These are phyloP conservation scores for Andrena bicolor DNA, from an alignment of 2,888 invertebrate species.

Conservation along the genomic window DNA sequence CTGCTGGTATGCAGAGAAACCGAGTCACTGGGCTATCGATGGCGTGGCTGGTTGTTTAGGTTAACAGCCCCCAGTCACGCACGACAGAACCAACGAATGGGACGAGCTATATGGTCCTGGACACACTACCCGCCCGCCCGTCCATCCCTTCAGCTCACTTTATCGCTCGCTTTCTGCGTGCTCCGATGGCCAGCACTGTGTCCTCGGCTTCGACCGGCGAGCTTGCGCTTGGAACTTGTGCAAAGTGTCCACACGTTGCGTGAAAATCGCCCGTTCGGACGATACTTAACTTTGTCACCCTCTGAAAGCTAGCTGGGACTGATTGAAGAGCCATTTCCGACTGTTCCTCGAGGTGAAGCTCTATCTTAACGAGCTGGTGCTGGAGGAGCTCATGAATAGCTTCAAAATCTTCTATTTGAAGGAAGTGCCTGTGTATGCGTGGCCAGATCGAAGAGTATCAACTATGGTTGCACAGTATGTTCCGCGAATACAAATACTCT, in stretches of 20 bases:
- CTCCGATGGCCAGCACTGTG: neutral
- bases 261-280: neutral
- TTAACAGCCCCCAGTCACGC: conserved; percentile 80
- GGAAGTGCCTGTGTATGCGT: too few species aligned
- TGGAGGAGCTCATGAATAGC: neutral
- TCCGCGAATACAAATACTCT: too few species aligned
- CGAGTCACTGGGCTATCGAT: conserved; percentile 72
- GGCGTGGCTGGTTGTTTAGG: conserved; percentile 71
- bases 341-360: neutral
- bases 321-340: neutral
- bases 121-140: conserved; percentile 44
- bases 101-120: conserved; percentile 35
- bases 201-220: conserved; percentile 49
- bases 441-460: too few species aligned
- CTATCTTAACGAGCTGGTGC: neutral
- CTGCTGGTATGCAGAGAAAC: conserved; percentile 60
- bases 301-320: neutral
- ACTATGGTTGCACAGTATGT: too few species aligned
- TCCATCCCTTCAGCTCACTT: conserved; percentile 45
- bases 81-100: conserved; percentile 40
- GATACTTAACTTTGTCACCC: conserved; percentile 1
- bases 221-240: neutral
- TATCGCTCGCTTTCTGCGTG: conserved; percentile 49
- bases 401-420: too few species aligned
- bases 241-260: neutral